Base-by-base conservation (phyloP, 2,888 invertebrate genomes). In the Cremastinae sp. region DNA sequence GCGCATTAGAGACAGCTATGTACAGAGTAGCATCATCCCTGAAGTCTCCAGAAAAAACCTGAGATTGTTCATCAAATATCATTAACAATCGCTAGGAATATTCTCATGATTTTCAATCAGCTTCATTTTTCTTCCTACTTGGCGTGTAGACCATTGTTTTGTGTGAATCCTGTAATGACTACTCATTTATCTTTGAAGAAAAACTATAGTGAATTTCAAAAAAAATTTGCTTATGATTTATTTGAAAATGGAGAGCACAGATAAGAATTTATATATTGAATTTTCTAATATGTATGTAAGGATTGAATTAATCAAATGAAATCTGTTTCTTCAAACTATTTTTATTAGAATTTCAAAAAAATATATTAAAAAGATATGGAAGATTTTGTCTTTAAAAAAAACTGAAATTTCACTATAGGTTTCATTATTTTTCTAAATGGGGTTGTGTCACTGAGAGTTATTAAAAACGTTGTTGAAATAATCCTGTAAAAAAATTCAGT, bases 101-200 rank as follows among this genome's bases (percentile, higher is more conserved):
- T 56, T 65, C 45, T 58, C 68, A 62, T 55, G 49, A 61, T 58
- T 55, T 35, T 56, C 20, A 9, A 28, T 45, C 14, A 47, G 73
- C 76, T 77, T 74, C 53, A 45, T 45, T 18, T 51, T 18, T 37
- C 56, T 45, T 45, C 22, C 12, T 53, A 51, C 49, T 47, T 70
- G 69, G 61, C 65, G 49, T 28, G 28, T 77, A 77, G 65, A 61
- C 61, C 7, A 56, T 61, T 73, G 69, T 77, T 73, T 49, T 37
- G 51, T 73, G 75, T 69, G 37, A 59, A 39, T 9, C 45, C 59
- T 43, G 14, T 53, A 22, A 73, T 45, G 14, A 22, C 16, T 41
- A 64, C 37, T 72, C 12, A 37, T 56, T 64, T 68, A 51, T 55
- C 10, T 43, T 8, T 2, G 16, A 43, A 41, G 2, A 3, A 45